Evolutionary conservation across 2,113 vertebrate genomes (phyloP), one percentile per base, ranked within the genome.

Genomic region (Muntiacus muntjak): DNA sequence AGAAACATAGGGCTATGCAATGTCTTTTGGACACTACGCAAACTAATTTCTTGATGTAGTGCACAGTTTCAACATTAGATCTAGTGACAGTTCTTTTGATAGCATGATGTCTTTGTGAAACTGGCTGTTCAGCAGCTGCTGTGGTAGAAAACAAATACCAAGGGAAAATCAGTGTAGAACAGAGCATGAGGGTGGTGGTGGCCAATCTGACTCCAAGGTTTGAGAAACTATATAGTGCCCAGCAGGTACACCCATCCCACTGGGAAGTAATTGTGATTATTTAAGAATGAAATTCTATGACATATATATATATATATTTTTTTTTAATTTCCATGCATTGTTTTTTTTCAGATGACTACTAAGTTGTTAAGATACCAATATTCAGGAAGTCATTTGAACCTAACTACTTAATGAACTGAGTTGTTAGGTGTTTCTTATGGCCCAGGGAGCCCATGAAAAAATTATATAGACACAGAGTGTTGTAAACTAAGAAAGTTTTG

Each of bases 341-440:
- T 81, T 82, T 60, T 86, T 93, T 33, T 64, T 60, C 62, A 89
- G 57, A 47, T 74, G 25, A 16, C 45, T 92, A 47, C 45, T 74
- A 85, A 87, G 54, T 91, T 92, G 47, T 96, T 86, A 95, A 23
- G 64, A 71, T 74, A 74, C 57, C 93, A 97, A 92, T 90, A 89
- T 89, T 94, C 74, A 87, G 23, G 33, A 82, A 87, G 45, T 62
- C 54, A 26, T 79, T 96, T 71, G 21, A 85, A 87, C 60, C 71
- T 91, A 40, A 62, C 57, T 78, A 40, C 25, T 90, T 94, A 90
- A 50, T 81, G 86, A 52, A 54, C 54, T 11, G 30, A 92, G 83
- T 89, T 83, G 5, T 92, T 95, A 89, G 21, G 25, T 64, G 25
- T 89, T 95, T 87, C 84, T 86, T 92, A 92, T 94, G 84, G 14